phyloP scores from a whole-genome alignment of 1,140 invertebrate genomes.

The Vollenhovia emeryi region DNA sequence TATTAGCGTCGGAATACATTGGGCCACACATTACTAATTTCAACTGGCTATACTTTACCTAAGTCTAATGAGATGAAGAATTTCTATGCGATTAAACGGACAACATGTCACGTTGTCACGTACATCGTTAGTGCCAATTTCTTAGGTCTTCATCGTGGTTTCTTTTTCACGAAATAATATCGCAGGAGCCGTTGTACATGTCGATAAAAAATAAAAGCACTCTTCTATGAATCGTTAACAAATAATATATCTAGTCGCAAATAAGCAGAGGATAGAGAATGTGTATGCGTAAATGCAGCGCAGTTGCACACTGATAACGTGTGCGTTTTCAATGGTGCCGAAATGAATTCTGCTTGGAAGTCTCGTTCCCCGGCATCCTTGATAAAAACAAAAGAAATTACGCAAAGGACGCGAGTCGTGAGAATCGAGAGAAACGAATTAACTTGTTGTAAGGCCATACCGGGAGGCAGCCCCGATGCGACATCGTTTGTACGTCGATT shows the following conservation, averaged over 20 bases:
- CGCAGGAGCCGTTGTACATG: background rate
- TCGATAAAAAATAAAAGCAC: background rate
- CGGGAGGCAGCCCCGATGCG: background rate
- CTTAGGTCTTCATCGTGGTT: background rate
- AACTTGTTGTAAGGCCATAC: constrained; percentile 11
- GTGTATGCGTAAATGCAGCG: background rate
- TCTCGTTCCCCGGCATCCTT: background rate
- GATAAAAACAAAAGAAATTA: background rate
- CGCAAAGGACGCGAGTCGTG: background rate
- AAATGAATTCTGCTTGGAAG: background rate
- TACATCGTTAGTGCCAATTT: constrained; percentile 24
- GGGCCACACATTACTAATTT: background rate
- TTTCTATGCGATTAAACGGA: background rate
- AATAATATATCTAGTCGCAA: background rate
- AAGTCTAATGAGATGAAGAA: background rate
- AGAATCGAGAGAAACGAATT: background rate
- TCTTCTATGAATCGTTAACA: background rate
- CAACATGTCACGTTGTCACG: background rate
- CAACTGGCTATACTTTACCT: background rate
- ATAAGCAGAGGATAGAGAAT: background rate
- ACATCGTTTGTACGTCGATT: constrained; percentile 2
- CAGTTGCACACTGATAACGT: background rate
- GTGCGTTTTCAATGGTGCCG: background rate
- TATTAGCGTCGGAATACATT: constrained; percentile 6
- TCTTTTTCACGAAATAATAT: background rate